Evolutionary conservation across 2,888 invertebrate species (phyloP), one percentile per base, ranked within the genome.

Genomic region (Zhengitettix transpicula): DNA sequence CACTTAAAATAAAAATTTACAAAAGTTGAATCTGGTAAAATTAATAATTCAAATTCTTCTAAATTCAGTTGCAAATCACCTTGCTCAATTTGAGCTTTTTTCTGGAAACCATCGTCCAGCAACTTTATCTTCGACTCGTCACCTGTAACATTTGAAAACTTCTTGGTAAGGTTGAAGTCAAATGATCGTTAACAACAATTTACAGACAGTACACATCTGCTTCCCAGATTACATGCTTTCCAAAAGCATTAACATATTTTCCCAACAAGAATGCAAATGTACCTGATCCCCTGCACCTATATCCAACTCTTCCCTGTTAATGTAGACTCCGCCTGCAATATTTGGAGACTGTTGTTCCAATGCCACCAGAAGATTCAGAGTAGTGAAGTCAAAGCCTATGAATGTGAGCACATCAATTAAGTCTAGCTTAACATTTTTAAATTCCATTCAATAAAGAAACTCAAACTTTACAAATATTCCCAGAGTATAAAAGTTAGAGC

Each of bases 201-300:
- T 47, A 47, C 47, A 2, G n/a, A n/a, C 47, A 47, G n/a, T 47
- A 12, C n/a, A n/a, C 47, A 28, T 28, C 47, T 14, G 12, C n/a
- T 47, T 47, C 47, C 47, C 47, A 14, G 12, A 7, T 47, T 47
- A 47, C 47, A 47, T 47, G 47, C 47, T 47, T 14, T n/a, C n/a
- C 47, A 47, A n/a, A 47, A 47, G 47, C 47, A 47, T 47, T 14
- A 47, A 47, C 47, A 28, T 28, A 28, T 28, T 28, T n/a, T 47
- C 47, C 47, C 47, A 47, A 47, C 47, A 47, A 15, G n/a, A 52
- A 52, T 15, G 11, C 42, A 15, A 47, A 5, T 42, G 53, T 86
- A 94, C 95, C 90, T 97, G 96, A 79, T 97, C 96, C 77, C 97
- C 97, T 73, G 97, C 97, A 77, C 96, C 97, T 74, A 96, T 83